phyloP scores from a whole-genome alignment of 2,888 invertebrate species.

The Phengaris arion region DNA sequence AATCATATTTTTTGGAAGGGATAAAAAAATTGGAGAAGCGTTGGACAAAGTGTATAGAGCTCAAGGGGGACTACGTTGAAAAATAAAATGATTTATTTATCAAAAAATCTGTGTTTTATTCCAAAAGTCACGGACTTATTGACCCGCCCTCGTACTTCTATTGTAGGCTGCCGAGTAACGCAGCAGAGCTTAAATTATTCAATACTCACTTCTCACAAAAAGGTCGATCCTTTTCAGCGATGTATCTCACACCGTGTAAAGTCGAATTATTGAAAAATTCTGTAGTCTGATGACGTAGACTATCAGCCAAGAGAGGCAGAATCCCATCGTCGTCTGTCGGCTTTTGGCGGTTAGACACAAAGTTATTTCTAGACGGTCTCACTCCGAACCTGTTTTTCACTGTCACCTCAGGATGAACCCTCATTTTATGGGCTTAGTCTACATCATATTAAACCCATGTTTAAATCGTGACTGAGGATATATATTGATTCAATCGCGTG shows the following conservation, averaged over 20 bases:
- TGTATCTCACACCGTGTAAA: conserved; percentile 88
- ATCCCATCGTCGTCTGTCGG: conserved; percentile 48
- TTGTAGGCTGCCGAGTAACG: neutral
- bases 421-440: conserved; percentile 47
- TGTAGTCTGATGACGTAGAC: conserved; percentile 84
- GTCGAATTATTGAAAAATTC: conserved; percentile 88
- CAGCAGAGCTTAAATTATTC: too few species aligned
- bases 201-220: conserved; percentile 85
- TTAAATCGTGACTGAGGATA: conserved; percentile 7
- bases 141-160: too few species aligned
- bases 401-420: conserved; percentile 56
- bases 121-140: too few species aligned
- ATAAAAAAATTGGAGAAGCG: too few species aligned
- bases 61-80: too few species aligned
- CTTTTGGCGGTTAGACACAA: neutral
- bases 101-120: too few species aligned
- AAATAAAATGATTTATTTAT: too few species aligned
- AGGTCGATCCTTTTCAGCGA: conserved; percentile 86
- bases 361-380: conserved; percentile 36
- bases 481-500: conserved; percentile 23
- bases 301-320: conserved; percentile 77
- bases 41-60: too few species aligned
- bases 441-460: neutral
- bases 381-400: conserved; percentile 42
- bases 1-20: too few species aligned